These are phyloP conservation scores for Diarsia mendica DNA, from an alignment of 2,888 invertebrate species.

Conservation along the genomic window DNA sequence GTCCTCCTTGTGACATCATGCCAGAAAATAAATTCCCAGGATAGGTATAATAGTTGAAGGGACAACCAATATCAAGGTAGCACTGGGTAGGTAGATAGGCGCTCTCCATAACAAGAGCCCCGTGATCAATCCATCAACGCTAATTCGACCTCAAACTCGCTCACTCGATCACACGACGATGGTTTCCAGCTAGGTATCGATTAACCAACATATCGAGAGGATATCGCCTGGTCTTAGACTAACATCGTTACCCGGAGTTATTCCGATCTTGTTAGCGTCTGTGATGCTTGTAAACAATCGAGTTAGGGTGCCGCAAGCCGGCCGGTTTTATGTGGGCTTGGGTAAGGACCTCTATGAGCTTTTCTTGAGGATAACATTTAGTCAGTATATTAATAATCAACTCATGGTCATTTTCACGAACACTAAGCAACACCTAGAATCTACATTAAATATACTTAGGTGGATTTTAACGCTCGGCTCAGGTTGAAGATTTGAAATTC, in stretches of 20 bases:
- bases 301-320: slow-evolving; percentile 47
- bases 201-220: slow-evolving; percentile 55
- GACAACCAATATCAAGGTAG: slow-evolving; percentile 6
- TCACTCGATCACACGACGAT: slow-evolving; percentile 62
- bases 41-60: background rate
- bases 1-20: no score
- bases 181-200: slow-evolving; percentile 45
- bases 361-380: background rate
- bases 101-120: slow-evolving; percentile 6
- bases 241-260: slow-evolving; percentile 61
- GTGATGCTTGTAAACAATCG: slow-evolving; percentile 65
- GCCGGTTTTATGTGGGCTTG: slow-evolving; percentile 29
- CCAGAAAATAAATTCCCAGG: background rate
- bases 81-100: background rate
- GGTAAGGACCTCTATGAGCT: slow-evolving; percentile 2
- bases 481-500: background rate
- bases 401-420: no score
- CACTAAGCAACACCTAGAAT: background rate
- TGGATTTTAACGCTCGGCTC: background rate
- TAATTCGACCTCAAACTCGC: slow-evolving; percentile 60
- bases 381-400: no score
- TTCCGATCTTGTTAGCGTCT: slow-evolving; percentile 61
- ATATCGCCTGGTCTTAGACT: slow-evolving; percentile 60
- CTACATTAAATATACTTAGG: no score
- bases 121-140: slow-evolving; percentile 56